Conservation (phyloP, 2,797 vertebrate species). For the Scyliorhinus canicula region DNA sequence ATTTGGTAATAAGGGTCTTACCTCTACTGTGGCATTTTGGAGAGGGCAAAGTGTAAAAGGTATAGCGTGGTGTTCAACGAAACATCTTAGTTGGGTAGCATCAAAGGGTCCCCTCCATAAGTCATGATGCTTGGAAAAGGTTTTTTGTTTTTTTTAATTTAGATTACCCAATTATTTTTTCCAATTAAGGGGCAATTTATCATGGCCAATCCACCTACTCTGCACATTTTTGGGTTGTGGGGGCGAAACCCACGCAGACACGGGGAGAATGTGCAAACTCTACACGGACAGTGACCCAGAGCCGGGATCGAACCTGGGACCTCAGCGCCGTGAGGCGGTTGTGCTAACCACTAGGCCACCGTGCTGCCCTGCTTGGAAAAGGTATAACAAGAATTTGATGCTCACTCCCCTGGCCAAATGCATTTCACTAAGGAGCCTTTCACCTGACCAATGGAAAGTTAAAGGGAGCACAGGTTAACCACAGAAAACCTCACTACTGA, state of each 20-base stretch:
- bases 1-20: not conserved
- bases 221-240: too few species aligned
- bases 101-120: not conserved
- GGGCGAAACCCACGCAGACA: too few species aligned
- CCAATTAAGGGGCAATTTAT: too few species aligned
- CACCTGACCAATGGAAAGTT: not conserved
- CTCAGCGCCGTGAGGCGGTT: too few species aligned
- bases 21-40: not conserved
- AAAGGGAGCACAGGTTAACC: not conserved
- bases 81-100: not conserved
- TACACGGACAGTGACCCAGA: too few species aligned
- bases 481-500: slow-evolving; percentile 32
- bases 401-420: not conserved
- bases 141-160: too few species aligned
- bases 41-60: not conserved
- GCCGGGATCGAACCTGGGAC: too few species aligned
- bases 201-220: too few species aligned
- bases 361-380: too few species aligned
- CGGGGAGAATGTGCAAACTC: too few species aligned
- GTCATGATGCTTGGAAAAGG: not conserved
- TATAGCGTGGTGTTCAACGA: not conserved
- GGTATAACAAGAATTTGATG: not conserved
- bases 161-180: too few species aligned
- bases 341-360: too few species aligned
- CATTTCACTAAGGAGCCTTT: not conserved